These are phyloP conservation scores for Saccopteryx bilineata DNA, from an alignment of 2,113 vertebrate species.

Conservation along the genomic window DNA sequence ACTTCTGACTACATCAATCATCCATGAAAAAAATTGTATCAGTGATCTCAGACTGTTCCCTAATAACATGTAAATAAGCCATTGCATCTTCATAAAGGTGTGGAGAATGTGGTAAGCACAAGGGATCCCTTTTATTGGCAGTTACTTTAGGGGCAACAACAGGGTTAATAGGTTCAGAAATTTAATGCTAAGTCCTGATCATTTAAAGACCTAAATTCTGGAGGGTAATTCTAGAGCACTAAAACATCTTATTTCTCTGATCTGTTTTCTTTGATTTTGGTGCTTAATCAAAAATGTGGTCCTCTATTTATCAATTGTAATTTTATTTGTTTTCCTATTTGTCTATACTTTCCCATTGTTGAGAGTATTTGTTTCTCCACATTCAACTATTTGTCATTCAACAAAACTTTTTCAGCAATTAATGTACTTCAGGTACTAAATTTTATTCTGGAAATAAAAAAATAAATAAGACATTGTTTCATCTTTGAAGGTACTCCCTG, in stretches of 20 bases:
- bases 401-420: neutral
- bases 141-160: too few relatives aligned
- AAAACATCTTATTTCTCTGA: neutral
- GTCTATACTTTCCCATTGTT: neutral
- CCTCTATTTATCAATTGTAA: too few relatives aligned
- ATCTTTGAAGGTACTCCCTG: neutral
- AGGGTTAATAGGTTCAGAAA: neutral
- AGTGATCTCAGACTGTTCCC: neutral
- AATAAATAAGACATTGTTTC: neutral
- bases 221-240: neutral
- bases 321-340: neutral
- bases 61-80: neutral
- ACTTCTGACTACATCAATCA: neutral
- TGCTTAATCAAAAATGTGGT: neutral
- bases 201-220: neutral
- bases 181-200: neutral
- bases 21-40: neutral
- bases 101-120: too few relatives aligned
- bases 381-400: neutral
- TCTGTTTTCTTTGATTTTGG: neutral
- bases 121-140: neutral
- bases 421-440: neutral
- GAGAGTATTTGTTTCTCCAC: neutral
- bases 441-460: neutral
- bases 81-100: neutral